phyloP scores from a whole-genome alignment of 2,888 invertebrate species.

The Cistogaster globosa region DNA sequence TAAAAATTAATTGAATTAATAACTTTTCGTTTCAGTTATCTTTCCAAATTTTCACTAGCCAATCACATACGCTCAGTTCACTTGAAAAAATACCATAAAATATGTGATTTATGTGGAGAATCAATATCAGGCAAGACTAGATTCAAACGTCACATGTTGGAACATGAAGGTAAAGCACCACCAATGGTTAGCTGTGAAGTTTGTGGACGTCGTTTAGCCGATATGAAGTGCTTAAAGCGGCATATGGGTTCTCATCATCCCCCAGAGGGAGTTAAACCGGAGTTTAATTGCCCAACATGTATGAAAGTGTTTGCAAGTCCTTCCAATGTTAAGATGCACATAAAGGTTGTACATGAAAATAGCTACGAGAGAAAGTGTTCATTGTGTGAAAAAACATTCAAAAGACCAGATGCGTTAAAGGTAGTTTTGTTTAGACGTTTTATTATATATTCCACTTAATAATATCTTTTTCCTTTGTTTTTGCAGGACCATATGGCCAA shows the following conservation, averaged over 20 bases:
- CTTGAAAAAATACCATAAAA: slow-evolving; percentile 78
- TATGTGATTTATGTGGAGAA: slow-evolving; percentile 81
- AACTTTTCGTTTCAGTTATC: slow-evolving; percentile 76
- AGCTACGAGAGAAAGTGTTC: slow-evolving; percentile 79
- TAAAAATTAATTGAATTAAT: neutral
- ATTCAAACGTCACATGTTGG: slow-evolving; percentile 77
- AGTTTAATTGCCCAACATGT: slow-evolving; percentile 79
- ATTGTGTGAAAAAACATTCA: slow-evolving; percentile 81
- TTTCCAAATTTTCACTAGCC: slow-evolving; percentile 72
- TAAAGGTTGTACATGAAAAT: slow-evolving; percentile 79
- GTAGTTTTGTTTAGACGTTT: neutral
- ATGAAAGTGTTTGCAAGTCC: slow-evolving; percentile 80
- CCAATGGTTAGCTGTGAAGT: slow-evolving; percentile 78
- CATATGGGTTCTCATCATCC: slow-evolving; percentile 81
- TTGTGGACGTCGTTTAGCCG: slow-evolving; percentile 75
- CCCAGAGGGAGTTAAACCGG: slow-evolving; percentile 75
- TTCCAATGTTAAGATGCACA: slow-evolving; percentile 80
- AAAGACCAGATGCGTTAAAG: slow-evolving; percentile 74
- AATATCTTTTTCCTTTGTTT: neutral
- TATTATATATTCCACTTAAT: neutral
- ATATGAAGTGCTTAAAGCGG: slow-evolving; percentile 75
- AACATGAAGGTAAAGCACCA: slow-evolving; percentile 77
- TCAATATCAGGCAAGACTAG: slow-evolving; percentile 73
- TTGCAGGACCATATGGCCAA: slow-evolving; percentile 81
- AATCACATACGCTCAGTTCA: slow-evolving; percentile 71